Evolutionary conservation across 2,797 vertebrate genomes (phyloP).

Genomic region (Hypotaenidia philippensis): DNA sequence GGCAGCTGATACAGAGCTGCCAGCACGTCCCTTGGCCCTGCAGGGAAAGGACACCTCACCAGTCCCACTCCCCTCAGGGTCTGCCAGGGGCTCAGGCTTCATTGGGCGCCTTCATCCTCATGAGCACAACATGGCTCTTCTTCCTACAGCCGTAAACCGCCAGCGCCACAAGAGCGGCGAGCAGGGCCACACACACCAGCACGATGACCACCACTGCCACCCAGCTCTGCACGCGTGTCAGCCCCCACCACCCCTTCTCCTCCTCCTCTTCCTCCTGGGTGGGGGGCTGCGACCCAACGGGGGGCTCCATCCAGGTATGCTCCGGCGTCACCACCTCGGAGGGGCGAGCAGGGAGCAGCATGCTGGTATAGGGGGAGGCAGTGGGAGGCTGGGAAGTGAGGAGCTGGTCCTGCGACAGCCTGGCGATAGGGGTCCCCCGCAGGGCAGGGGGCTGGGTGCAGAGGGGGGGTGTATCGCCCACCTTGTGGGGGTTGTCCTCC

Average conservation of each 20-base stretch:
- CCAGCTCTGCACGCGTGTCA: constrained; percentile 70
- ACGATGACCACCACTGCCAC: constrained; percentile 79
- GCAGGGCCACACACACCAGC: constrained; percentile 76
- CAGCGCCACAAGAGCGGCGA: constrained; percentile 71
- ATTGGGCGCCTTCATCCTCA: constrained; percentile 80
- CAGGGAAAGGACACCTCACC: not conserved
- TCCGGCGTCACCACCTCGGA: not conserved
- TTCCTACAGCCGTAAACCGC: constrained; percentile 76
- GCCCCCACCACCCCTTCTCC: constrained; percentile 52
- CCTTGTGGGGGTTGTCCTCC: constrained; percentile 75
- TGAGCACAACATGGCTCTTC: constrained; percentile 70
- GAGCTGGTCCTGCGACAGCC: not conserved
- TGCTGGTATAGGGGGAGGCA: not conserved
- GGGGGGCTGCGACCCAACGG: rapidly evolving
- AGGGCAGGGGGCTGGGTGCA: constrained; percentile 82
- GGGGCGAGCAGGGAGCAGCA: not conserved
- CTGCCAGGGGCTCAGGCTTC: constrained; percentile 22
- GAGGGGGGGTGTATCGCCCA: constrained; percentile 75
- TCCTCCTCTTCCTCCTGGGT: constrained; percentile 4
- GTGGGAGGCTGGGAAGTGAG: rapidly evolving
- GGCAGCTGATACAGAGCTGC: not conserved
- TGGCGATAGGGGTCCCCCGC: constrained; percentile 72
- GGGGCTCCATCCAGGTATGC: not conserved
- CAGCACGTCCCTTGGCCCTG: not conserved
- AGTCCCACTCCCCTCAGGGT: not conserved